phyloP scores from a whole-genome alignment of 2,888 invertebrate genomes.

The Lydus trimaculatus region DNA sequence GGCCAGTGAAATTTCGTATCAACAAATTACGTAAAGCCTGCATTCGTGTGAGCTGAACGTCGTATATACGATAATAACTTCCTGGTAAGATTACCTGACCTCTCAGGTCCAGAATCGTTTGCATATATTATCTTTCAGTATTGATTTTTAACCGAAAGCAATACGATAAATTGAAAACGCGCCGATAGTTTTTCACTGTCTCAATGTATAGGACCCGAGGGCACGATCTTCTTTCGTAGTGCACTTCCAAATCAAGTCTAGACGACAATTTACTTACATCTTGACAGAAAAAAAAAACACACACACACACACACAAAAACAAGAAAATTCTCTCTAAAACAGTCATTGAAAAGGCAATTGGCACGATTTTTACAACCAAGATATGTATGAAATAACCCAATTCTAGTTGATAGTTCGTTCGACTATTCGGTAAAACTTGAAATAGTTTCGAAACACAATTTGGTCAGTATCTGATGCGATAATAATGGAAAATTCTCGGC shows the following conservation, averaged over 20 bases:
- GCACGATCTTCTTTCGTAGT: slow-evolving; percentile 52
- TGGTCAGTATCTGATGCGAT: too few relatives aligned
- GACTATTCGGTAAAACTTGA: too few relatives aligned
- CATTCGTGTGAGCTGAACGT: slow-evolving; percentile 22
- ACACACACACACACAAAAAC: too few relatives aligned
- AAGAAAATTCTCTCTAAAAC: background rate
- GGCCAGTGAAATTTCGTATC: slow-evolving; percentile 29
- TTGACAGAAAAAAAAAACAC: too few relatives aligned
- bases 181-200: slow-evolving; percentile 58
- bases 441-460: too few relatives aligned
- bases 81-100: slow-evolving; percentile 50
- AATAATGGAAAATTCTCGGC: too few relatives aligned
- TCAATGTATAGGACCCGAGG: slow-evolving; percentile 52
- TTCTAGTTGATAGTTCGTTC: background rate
- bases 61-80: slow-evolving; percentile 37
- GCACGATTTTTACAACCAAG: background rate
- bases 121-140: slow-evolving; percentile 52
- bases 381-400: background rate
- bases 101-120: slow-evolving; percentile 49
- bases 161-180: slow-evolving; percentile 57
- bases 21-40: slow-evolving; percentile 31
- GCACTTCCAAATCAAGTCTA: slow-evolving; percentile 53
- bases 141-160: slow-evolving; percentile 45
- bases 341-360: background rate
- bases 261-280: slow-evolving; percentile 1